These are phyloP conservation scores for Agrilus mali DNA, from an alignment of 2,888 invertebrate species.

Conservation along the genomic window DNA sequence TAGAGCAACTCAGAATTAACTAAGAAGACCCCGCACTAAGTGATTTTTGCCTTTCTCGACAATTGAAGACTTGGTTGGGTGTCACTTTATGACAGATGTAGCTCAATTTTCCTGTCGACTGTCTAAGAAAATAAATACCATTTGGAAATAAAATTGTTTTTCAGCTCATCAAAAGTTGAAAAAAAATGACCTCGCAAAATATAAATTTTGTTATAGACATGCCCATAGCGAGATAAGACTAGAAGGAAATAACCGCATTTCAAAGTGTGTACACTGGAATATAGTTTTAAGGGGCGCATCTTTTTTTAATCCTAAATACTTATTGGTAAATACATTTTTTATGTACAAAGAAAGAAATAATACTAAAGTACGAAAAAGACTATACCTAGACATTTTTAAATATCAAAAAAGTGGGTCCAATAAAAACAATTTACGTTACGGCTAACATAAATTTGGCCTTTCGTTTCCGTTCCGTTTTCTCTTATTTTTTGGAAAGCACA, in stretches of 20 bases:
- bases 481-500: constrained; percentile 25
- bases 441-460: constrained; percentile 27
- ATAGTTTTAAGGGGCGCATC: constrained; percentile 8
- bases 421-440: constrained; percentile 9
- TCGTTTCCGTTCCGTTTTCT: constrained; percentile 8
- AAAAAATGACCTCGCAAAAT: too few species aligned
- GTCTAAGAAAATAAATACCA: too few species aligned
- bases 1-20: too few species aligned
- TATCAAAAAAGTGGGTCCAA: constrained; percentile 10
- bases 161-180: too few species aligned
- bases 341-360: constrained; percentile 23
- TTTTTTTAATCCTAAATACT: constrained; percentile 9
- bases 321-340: constrained; percentile 13
- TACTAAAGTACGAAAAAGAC: constrained; percentile 19
- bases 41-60: too few species aligned
- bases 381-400: constrained; percentile 11
- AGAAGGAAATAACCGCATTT: constrained; percentile 6
- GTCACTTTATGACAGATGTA: too few species aligned
- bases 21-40: too few species aligned
- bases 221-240: constrained; percentile 6
- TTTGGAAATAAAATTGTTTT: too few species aligned
- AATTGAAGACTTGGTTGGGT: too few species aligned
- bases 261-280: constrained; percentile 4
- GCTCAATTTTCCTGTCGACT: too few species aligned
- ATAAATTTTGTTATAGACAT: background rate